Conservation (phyloP, 2,888 invertebrate genomes). For the Mechanitis mazaeus region DNA sequence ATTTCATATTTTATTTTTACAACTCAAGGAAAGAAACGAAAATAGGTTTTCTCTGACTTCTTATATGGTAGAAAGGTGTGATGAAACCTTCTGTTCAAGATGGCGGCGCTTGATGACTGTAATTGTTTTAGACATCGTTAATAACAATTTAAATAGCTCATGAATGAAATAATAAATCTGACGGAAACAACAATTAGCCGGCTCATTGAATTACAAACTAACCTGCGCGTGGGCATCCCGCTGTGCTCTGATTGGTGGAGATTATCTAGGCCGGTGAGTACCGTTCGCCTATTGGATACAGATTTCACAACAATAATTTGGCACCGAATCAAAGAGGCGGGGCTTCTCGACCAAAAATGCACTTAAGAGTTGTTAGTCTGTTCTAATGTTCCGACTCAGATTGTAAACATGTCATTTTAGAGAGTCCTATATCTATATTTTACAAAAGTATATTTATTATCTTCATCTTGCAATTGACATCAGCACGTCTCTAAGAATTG, state of each 20-base stretch:
- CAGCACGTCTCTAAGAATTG: too few relatives aligned
- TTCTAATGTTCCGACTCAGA: constrained; percentile 15
- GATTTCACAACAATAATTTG: constrained; percentile 52
- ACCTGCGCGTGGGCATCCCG: constrained; percentile 59
- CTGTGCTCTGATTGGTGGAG: constrained; percentile 45
- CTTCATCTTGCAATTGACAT: too few relatives aligned
- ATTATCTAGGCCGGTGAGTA: constrained; percentile 41
- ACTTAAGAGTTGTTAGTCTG: constrained; percentile 19
- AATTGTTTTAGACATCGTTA: neutral
- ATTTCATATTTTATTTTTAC: too few relatives aligned
- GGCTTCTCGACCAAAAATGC: constrained; percentile 40
- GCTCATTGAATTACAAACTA: constrained; percentile 62
- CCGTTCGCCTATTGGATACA: constrained; percentile 45
- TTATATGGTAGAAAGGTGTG: too few relatives aligned
- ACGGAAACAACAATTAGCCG: constrained; percentile 53
- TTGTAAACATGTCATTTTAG: constrained; percentile 18
- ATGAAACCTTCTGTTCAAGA: too few relatives aligned
- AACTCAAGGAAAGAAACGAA: too few relatives aligned
- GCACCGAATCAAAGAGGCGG: constrained; percentile 65
- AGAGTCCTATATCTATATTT: too few relatives aligned
- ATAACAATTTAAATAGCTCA: neutral
- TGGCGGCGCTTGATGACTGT: neutral
- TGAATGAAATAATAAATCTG: constrained; percentile 6
- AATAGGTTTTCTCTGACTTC: too few relatives aligned
- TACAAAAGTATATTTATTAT: too few relatives aligned